Conservation (phyloP, 2,888 invertebrate species). For the Apeira syringaria region DNA sequence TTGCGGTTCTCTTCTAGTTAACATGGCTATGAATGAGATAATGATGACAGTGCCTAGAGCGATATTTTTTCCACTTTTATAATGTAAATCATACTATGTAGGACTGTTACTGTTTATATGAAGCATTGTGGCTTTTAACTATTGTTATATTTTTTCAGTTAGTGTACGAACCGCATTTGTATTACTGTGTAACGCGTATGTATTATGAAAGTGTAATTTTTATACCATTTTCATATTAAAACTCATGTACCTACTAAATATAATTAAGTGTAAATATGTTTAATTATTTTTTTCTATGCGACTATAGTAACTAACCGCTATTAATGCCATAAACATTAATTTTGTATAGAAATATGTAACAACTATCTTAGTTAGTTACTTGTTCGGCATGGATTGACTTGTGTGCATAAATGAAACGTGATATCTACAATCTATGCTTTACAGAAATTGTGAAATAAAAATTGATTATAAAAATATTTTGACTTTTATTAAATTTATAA, state of each 20-base stretch:
- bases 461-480: conserved; percentile 63
- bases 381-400: conserved; percentile 76
- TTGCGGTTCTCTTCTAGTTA: conserved; percentile 25
- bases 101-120: conserved; percentile 64
- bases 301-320: conserved; percentile 71
- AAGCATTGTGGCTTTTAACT: conserved; percentile 74
- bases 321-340: conserved; percentile 72
- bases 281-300: conserved; percentile 80
- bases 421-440: conserved; percentile 83
- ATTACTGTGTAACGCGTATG: conserved; percentile 73
- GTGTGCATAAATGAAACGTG: conserved; percentile 82
- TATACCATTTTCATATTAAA: conserved; percentile 82
- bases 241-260: conserved; percentile 79
- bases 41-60: conserved; percentile 72
- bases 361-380: conserved; percentile 50
- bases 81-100: conserved; percentile 56
- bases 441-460: conserved; percentile 81
- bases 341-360: conserved; percentile 76
- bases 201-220: conserved; percentile 80
- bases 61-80: conserved; percentile 66
- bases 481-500: conserved; percentile 17
- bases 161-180: conserved; percentile 76
- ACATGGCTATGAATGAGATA: conserved; percentile 46
- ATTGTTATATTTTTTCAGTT: conserved; percentile 80
- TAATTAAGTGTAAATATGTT: conserved; percentile 79